Conservation (phyloP, 2,113 vertebrate species). For the Solea solea region DNA sequence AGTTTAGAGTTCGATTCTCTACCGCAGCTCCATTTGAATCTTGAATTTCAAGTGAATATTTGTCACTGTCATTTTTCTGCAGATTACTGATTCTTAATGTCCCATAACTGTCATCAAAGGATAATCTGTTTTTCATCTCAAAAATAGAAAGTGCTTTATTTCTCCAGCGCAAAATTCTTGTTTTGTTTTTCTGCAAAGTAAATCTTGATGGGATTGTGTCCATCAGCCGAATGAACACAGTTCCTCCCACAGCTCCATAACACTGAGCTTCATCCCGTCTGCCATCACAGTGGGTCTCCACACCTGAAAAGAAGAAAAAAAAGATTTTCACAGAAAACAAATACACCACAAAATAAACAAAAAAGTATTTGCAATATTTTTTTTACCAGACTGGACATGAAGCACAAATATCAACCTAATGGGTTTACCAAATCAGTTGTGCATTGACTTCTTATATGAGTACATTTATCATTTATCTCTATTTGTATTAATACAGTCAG, state of each 20-base stretch:
- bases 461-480: too few relatives aligned
- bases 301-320: conserved; percentile 22
- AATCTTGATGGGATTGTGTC: accelerated
- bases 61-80: conserved; percentile 16
- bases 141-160: accelerated
- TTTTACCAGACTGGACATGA: too few relatives aligned
- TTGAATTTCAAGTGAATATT: neutral
- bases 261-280: conserved; percentile 46
- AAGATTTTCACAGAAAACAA: too few relatives aligned
- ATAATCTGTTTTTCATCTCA: neutral
- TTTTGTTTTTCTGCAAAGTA: accelerated
- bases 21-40: accelerated
- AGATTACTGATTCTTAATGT: conserved; percentile 50
- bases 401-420: too few relatives aligned
- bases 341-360: too few relatives aligned
- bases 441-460: too few relatives aligned
- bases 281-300: conserved; percentile 47
- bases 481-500: too few relatives aligned
- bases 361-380: too few relatives aligned
- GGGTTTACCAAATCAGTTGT: too few relatives aligned
- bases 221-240: conserved; percentile 48
- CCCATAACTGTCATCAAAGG: conserved; percentile 24
- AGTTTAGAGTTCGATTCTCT: accelerated
- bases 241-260: conserved; percentile 64
- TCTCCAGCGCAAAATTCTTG: accelerated